Evolutionary conservation across 2,797 vertebrate species (phyloP).

Genomic region (Simalia tracyae): DNA sequence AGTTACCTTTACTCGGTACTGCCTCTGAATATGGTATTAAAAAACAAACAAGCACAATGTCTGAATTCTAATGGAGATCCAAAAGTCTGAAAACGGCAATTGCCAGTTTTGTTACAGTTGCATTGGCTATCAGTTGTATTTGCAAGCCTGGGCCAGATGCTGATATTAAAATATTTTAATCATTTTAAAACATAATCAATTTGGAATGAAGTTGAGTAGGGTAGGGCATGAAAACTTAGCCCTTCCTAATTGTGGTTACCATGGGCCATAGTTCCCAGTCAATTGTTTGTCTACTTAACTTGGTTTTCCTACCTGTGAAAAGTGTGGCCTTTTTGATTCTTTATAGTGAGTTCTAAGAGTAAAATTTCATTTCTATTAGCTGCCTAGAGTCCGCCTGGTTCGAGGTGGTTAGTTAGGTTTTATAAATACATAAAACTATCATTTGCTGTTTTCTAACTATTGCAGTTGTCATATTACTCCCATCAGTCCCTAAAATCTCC

Average conservation of each 20-base stretch:
- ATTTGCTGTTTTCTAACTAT: background rate
- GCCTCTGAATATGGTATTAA: background rate
- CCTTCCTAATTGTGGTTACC: too few species aligned
- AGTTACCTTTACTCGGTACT: background rate
- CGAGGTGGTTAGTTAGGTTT: background rate
- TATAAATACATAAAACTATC: background rate
- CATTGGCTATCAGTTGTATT: background rate
- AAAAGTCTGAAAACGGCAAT: background rate
- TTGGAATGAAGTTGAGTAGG: background rate
- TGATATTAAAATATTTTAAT: background rate
- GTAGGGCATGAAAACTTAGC: background rate
- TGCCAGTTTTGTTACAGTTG: background rate
- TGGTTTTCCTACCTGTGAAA: background rate
- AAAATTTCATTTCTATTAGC: background rate
- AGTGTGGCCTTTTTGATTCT: background rate
- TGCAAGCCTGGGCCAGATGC: background rate
- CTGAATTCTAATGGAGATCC: background rate
- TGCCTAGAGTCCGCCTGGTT: background rate
- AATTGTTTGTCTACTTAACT: background rate
- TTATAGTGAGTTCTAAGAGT: background rate
- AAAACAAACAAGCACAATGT: background rate
- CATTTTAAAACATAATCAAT: background rate
- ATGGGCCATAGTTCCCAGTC: background rate
- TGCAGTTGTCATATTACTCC: background rate
- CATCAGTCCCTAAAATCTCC: background rate